A percentile compares a stretch with the other conserved stretches of the same genome.
These are phyloP conservation scores for Pristionchus fissidentatus DNA, from an alignment of 2,888 invertebrate genomes.

Conservation along the genomic window DNA sequence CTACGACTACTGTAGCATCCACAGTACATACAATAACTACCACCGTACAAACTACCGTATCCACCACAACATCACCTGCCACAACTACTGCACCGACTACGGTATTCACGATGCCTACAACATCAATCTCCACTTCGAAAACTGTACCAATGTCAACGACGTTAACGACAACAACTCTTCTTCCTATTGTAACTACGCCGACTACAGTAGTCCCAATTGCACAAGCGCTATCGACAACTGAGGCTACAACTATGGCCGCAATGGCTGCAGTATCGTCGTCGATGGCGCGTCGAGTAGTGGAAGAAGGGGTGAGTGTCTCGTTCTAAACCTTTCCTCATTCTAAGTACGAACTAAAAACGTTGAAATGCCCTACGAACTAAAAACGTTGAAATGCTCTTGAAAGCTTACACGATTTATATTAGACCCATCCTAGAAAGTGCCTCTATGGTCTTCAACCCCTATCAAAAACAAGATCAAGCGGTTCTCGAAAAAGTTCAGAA, in stretches of 20 bases:
- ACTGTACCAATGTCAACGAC: background rate
- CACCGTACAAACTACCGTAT: no score
- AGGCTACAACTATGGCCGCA: background rate
- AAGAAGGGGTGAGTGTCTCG: background rate
- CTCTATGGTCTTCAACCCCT: no score
- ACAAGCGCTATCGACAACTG: no score
- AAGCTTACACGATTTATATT: no score
- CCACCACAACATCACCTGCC: background rate
- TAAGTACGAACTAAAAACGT: no score
- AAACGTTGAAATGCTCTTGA: no score
- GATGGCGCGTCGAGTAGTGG: background rate
- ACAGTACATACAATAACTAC: background rate
- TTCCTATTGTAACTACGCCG: background rate
- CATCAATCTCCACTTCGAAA: background rate
- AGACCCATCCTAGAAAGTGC: no score
- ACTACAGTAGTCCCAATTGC: background rate
- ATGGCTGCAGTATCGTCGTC: background rate
- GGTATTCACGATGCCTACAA: background rate
- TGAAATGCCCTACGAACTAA: no score
- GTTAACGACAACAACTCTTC: background rate
- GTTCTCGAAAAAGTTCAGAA: no score
- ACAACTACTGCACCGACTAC: background rate
- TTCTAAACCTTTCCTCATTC: no score
- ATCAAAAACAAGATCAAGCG: no score
- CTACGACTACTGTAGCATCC: background rate